Percentiles rank a stretch among this genome's conserved stretches.
Evolutionary conservation across 1,140 invertebrate species (phyloP).

Genomic region (Ylistrum balloti): DNA sequence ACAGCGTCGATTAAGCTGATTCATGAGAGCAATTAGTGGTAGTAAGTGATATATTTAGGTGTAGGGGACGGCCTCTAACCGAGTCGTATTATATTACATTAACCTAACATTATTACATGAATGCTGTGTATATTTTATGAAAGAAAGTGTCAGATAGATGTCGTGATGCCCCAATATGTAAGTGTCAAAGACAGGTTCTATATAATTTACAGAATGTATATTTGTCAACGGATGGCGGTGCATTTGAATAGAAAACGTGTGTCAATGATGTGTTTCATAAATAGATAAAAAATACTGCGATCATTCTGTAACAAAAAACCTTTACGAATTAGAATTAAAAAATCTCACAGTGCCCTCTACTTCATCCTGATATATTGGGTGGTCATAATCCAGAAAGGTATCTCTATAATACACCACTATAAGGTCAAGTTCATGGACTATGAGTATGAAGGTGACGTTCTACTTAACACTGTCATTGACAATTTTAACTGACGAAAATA

Average conservation of each 20-base stretch:
- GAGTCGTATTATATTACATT: not conserved
- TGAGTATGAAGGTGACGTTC: too few relatives aligned
- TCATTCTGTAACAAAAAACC: too few relatives aligned
- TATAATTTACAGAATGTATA: not conserved
- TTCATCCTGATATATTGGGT: too few relatives aligned
- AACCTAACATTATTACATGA: not conserved
- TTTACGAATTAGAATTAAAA: too few relatives aligned
- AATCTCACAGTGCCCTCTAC: too few relatives aligned
- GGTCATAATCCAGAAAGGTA: too few relatives aligned
- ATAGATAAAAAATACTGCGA: too few relatives aligned
- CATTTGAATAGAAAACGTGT: not conserved
- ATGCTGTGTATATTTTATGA: not conserved
- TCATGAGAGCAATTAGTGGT: not conserved
- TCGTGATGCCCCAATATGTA: not conserved
- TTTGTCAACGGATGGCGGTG: not conserved
- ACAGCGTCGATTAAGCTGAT: not conserved
- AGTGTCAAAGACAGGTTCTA: not conserved
- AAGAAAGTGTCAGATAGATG: not conserved
- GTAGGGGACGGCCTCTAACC: not conserved
- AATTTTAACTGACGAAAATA: too few relatives aligned
- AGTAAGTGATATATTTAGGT: conserved; percentile 18
- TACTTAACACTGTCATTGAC: too few relatives aligned
- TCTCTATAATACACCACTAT: too few relatives aligned
- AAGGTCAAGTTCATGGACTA: too few relatives aligned
- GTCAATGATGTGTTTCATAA: too few relatives aligned